phyloP scores from a whole-genome alignment of 2,888 invertebrate genomes.

The Xestobium rufovillosum region DNA sequence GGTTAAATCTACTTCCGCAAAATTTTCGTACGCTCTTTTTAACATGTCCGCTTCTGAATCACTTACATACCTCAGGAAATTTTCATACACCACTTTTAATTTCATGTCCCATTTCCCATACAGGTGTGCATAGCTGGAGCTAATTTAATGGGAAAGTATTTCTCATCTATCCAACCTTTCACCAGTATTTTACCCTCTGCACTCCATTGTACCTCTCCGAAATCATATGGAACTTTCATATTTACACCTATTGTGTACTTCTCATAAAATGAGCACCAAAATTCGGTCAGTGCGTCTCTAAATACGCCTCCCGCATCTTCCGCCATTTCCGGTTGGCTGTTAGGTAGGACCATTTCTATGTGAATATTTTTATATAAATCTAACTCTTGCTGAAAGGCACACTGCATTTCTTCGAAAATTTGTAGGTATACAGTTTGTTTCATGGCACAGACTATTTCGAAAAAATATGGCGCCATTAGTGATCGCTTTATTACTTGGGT shows the following conservation, averaged over 20 bases:
- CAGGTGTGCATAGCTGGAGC: conserved; percentile 14
- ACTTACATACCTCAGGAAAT: conserved; percentile 15
- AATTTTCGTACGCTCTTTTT: conserved; percentile 12
- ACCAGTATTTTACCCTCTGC: no score
- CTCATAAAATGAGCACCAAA: conserved; percentile 15
- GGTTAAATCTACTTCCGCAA: conserved; percentile 11
- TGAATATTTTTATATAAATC: conserved; percentile 8
- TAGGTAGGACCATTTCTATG: conserved; percentile 16
- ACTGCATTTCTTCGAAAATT: conserved; percentile 10
- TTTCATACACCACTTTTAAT: conserved; percentile 11
- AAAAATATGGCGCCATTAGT: conserved; percentile 12
- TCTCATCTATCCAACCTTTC: no score
- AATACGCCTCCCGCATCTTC: conserved; percentile 11
- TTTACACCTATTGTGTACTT: conserved; percentile 14
- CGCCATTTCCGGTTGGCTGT: background rate
- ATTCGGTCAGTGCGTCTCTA: conserved; percentile 14
- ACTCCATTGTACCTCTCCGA: no score
- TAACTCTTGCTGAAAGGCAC: conserved; percentile 9
- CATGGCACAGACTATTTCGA: no score
- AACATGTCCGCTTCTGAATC: conserved; percentile 10
- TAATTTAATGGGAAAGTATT: conserved; percentile 16
- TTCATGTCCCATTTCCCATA: conserved; percentile 10
- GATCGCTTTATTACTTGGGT: no score
- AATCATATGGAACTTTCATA: conserved; percentile 14
- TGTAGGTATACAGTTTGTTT: no score